phyloP scores from a whole-genome alignment of 2,113 vertebrate species.

The Ceyx melanurus region DNA sequence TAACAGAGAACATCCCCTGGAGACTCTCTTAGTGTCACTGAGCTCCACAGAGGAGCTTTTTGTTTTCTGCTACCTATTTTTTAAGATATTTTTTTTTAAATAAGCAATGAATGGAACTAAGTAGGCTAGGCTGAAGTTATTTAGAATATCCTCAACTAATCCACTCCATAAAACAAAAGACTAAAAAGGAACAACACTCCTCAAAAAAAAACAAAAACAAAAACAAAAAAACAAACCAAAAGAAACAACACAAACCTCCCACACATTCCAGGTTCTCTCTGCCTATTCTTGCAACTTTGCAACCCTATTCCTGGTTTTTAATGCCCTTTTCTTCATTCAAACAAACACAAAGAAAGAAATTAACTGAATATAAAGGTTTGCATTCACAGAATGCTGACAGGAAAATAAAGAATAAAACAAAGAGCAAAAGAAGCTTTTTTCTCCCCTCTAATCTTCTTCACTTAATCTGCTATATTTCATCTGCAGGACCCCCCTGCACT shows the following conservation, averaged over 20 bases:
- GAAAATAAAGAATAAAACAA: conserved; percentile 1
- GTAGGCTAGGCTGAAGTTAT: not conserved
- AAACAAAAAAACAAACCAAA: not conserved
- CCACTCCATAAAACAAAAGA: not conserved
- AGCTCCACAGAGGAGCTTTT: not conserved
- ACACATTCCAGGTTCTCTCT: not conserved
- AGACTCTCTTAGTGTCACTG: not conserved
- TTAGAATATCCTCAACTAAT: conserved; percentile 13
- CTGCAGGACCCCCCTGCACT: not conserved
- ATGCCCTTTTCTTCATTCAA: not conserved
- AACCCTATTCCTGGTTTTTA: not conserved
- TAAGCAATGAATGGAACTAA: not conserved
- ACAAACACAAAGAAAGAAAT: not conserved
- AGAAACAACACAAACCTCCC: not conserved
- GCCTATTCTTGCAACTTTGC: not conserved
- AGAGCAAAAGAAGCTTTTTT: not conserved
- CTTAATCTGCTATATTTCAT: not conserved
- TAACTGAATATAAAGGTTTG: conserved; percentile 26
- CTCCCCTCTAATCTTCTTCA: not conserved
- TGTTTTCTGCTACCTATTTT: not conserved
- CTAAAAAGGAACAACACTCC: not conserved
- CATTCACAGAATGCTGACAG: not conserved
- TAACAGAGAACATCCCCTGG: not conserved
- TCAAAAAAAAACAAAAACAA: not conserved
- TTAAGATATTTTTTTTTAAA: not conserved